Base-by-base conservation (phyloP, 2,113 vertebrate species). In the Zootoca vivipara region DNA sequence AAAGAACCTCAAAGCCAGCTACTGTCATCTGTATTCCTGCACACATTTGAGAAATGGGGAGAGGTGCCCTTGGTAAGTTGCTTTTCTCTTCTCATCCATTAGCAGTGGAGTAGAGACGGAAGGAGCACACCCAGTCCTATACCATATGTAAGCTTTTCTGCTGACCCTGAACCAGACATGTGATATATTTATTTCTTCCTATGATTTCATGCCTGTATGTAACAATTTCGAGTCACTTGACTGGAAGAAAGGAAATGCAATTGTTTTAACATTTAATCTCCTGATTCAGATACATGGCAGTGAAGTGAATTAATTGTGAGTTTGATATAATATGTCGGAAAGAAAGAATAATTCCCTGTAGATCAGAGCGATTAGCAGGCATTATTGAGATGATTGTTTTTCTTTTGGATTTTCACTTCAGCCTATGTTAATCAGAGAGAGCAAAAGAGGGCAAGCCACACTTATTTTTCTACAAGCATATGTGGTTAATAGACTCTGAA, bases 321-420 rank as follows among this genome's bases (percentile, higher is more conserved):
- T 42, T 46, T 46, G 64, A 83, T 69, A 69, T 69, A n/a, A 38
- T 82, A 67, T 82, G 35, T 82, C 16, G 15, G 64, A 83, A 83
- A 83, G 81, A 69, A 42, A 69, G 65, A 69, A 42, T 46, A 83
- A 83, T 69, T 83, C 65, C 81, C 64, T 83, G 26, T 69, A 69
- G 38, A 83, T 83, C 38, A 42, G 38, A 46, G 38, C 38, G 64
- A 69, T 83, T 69, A 83, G 28, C 64, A 69, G 38, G 81, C 81
- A 42, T 83, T 83, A 67, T 40, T 83, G 64, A 30, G 38, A 69
- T 83, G 64, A 46, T 30, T 83, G 64, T 69, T 83, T 83, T 69
- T 46, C 81, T 69, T 46, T 69, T 83, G 81, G 64, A 83, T 69
- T 81, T 81, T 83, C 64, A 69, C 64, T 69, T 69, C 81, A 69